phyloP scores from a whole-genome alignment of 1,140 invertebrate genomes.

The Drosophila repletoides region DNA sequence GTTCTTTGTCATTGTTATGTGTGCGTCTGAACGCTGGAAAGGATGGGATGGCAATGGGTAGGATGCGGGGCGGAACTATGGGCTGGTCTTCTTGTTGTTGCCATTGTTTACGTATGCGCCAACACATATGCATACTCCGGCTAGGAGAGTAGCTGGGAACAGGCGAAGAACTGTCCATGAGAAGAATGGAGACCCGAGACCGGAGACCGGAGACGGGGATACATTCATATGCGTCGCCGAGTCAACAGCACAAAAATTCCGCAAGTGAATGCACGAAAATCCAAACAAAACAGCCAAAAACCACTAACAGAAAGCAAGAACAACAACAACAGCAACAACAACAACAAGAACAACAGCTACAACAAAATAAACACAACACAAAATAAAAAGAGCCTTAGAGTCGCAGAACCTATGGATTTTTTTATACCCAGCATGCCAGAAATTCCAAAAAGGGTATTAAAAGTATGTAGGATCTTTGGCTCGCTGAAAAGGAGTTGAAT shows the following conservation, averaged over 20 bases:
- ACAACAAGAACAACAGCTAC: slow-evolving; percentile 17
- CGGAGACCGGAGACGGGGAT: slow-evolving; percentile 49
- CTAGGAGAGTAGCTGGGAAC: not conserved
- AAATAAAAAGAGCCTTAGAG: slow-evolving; percentile 18
- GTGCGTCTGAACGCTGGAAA: slow-evolving; percentile 21
- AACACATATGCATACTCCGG: slow-evolving; percentile 66
- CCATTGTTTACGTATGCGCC: slow-evolving; percentile 78
- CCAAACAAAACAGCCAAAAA: slow-evolving; percentile 67
- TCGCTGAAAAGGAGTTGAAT: no score
- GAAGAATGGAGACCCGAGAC: no score
- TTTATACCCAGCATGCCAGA: not conserved
- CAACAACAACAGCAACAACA: slow-evolving; percentile 16
- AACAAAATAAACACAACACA: slow-evolving; percentile 18
- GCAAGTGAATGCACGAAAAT: slow-evolving; percentile 78
- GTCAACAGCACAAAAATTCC: slow-evolving; percentile 77
- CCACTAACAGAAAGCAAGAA: slow-evolving; percentile 19
- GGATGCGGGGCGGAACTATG: no score
- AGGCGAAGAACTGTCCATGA: slow-evolving; percentile 12
- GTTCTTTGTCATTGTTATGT: slow-evolving; percentile 77
- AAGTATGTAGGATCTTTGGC: no score
- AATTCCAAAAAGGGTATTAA: no score
- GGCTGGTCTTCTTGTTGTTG: slow-evolving; percentile 52
- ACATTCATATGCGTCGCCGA: slow-evolving; percentile 77
- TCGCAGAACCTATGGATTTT: slow-evolving; percentile 10
- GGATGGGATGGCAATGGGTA: no score